These are phyloP conservation scores for Sebastes baramenuke DNA, from an alignment of 2,797 vertebrate genomes.

Conservation along the genomic window DNA sequence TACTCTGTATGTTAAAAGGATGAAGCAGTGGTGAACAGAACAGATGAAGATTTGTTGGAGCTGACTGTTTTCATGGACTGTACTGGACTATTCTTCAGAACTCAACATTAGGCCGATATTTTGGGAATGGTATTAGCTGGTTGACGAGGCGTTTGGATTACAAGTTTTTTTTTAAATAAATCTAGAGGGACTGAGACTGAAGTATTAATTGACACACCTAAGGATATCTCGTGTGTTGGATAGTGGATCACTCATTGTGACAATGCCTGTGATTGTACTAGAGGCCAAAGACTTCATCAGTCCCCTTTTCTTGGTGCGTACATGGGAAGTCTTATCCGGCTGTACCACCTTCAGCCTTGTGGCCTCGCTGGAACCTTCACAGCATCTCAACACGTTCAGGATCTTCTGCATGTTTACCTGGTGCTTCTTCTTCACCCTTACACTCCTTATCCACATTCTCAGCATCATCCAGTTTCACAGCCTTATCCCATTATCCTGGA, in stretches of 20 bases:
- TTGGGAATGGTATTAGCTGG: neutral
- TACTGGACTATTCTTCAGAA: constrained; percentile 8
- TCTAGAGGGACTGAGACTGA: neutral
- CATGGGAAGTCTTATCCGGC: constrained; percentile 67
- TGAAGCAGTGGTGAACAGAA: neutral
- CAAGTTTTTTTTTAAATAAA: neutral
- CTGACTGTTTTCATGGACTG: constrained; percentile 4
- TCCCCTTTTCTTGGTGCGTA: constrained; percentile 76
- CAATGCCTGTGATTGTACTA: constrained; percentile 82
- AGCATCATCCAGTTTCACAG: constrained; percentile 83
- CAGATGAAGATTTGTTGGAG: neutral
- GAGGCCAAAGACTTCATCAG: constrained; percentile 78
- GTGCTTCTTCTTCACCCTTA: constrained; percentile 82
- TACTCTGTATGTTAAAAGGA: neutral
- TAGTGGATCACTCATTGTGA: neutral
- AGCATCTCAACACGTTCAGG: constrained; percentile 16
- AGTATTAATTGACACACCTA: neutral
- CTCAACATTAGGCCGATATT: neutral
- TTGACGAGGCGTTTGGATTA: neutral
- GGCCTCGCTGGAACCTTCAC: constrained; percentile 26
- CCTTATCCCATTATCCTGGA: constrained; percentile 84
- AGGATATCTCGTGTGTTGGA: constrained; percentile 6
- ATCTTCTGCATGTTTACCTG: constrained; percentile 81
- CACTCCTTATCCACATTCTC: constrained; percentile 78
- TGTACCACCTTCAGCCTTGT: constrained; percentile 80